Base-by-base conservation (phyloP, 1,140 invertebrate genomes). In the Caerostris extrusa region DNA sequence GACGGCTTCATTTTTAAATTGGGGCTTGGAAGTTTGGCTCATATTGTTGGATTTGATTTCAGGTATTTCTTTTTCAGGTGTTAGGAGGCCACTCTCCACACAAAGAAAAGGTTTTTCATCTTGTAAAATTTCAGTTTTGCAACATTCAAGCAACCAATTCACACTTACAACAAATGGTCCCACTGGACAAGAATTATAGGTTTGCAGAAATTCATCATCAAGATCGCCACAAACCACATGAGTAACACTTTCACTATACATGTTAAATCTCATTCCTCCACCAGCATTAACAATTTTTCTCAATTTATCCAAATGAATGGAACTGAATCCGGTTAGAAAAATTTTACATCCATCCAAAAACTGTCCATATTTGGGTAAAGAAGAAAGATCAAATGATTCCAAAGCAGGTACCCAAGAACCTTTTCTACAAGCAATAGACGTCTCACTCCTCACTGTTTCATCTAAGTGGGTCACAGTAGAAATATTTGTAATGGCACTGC, bases 301-400 rank as follows among this genome's bases (percentile, higher is more conserved):
- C 1, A 98, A 95, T 95, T 98, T 98, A 94, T 98, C 98, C 53
- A 97, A 96, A 93, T 97, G 96, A 82, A 96, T 96, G 0, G 95
- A 61, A 7, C 95, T 96, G 95, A 98, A 98, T 71, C 98, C 98
- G 95, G 95, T 97, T 96, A 97, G 91, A 94, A 95, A 96, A 95
- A 98, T 97, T 96, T 97, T 97, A 95, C 98, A 98, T 85, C 98
- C 98, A 96, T 98, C 98, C 71, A 98, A 97, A 95, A 98, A 98
- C 81, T 97, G 96, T 67, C 98, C 98, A 95, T 97, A 97, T 95
- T 96, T 97, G 95, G 98, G 98, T 4, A 97, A 95, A 19, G 95
- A 69, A 6, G 95, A 95, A 3, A 95, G 93, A 93, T 94, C 82
- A 57, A 95, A 94, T 60, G 57, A 7, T 61, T 94, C 90, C 57